phyloP scores from a whole-genome alignment of 1,140 invertebrate genomes.

The Hypothenemus hampei region DNA sequence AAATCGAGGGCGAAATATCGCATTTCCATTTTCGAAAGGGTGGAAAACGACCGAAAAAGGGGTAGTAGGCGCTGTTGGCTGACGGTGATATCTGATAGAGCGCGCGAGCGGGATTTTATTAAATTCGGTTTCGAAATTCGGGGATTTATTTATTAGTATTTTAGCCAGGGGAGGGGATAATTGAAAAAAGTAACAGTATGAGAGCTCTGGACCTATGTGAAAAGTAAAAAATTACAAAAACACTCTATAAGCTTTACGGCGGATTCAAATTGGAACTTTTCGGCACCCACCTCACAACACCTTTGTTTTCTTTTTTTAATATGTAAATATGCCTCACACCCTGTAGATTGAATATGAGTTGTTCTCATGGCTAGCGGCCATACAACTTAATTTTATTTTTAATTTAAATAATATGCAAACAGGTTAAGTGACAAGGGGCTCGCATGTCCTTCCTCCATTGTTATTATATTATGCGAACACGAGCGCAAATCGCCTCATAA shows the following conservation, averaged over 20 bases:
- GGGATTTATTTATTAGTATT: conserved; percentile 25
- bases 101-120: conserved; percentile 26
- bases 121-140: conserved; percentile 25
- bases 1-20: conserved; percentile 31
- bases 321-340: too few relatives aligned
- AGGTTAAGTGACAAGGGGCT: conserved; percentile 22
- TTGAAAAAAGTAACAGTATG: background rate
- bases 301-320: too few relatives aligned
- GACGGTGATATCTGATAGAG: conserved; percentile 22
- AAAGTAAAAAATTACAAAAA: too few relatives aligned
- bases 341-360: too few relatives aligned
- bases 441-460: conserved; percentile 13
- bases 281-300: too few relatives aligned
- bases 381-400: conserved; percentile 31
- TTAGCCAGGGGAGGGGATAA: background rate
- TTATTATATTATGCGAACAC: conserved; percentile 7
- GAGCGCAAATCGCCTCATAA: conserved; percentile 17
- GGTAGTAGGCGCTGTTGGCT: conserved; percentile 14
- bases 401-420: conserved; percentile 30
- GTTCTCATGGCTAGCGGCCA: conserved; percentile 22
- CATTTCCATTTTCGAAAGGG: conserved; percentile 29
- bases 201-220: too few relatives aligned
- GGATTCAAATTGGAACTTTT: too few relatives aligned
- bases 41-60: conserved; percentile 20
- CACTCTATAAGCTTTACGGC: too few relatives aligned